Evolutionary conservation across 2,113 vertebrate genomes (phyloP).

Genomic region (Rhinolophus ferrumequinum): DNA sequence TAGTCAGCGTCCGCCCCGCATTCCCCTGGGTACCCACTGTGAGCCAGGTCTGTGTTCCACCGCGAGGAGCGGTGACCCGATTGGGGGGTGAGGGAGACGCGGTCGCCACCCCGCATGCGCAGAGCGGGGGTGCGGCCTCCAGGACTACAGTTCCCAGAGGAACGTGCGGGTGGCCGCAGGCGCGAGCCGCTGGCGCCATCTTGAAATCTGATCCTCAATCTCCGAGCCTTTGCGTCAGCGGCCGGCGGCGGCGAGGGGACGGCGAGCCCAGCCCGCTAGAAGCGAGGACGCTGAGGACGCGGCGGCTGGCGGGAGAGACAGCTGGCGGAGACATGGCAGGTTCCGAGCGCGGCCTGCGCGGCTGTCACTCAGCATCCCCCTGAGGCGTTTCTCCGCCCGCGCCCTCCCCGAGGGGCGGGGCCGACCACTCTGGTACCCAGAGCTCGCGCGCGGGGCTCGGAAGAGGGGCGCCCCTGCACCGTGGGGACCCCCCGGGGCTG

Average conservation of each 20-base stretch:
- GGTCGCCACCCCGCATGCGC: conserved; percentile 46
- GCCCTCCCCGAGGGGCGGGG: conserved; percentile 59
- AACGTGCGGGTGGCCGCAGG: accelerated
- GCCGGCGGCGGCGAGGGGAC: neutral
- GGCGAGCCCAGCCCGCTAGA: neutral
- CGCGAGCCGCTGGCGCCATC: conserved; percentile 75
- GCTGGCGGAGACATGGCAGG: neutral
- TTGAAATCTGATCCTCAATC: conserved; percentile 84
- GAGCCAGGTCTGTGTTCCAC: accelerated
- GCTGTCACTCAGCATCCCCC: conserved; percentile 65
- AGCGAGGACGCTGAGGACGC: conserved; percentile 40
- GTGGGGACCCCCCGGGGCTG: neutral
- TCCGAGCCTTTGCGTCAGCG: conserved; percentile 54
- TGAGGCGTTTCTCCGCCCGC: neutral
- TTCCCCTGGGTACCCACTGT: accelerated
- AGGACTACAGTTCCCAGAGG: conserved; percentile 78
- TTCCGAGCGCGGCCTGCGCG: neutral
- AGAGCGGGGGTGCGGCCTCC: accelerated
- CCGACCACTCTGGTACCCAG: conserved; percentile 58
- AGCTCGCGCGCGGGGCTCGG: neutral
- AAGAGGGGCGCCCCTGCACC: neutral
- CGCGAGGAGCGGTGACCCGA: accelerated
- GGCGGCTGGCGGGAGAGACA: neutral
- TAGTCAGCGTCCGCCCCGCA: accelerated
- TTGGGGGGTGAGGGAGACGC: accelerated